These are phyloP conservation scores for Euplexia lucipara DNA, from an alignment of 2,888 invertebrate genomes.

Conservation along the genomic window DNA sequence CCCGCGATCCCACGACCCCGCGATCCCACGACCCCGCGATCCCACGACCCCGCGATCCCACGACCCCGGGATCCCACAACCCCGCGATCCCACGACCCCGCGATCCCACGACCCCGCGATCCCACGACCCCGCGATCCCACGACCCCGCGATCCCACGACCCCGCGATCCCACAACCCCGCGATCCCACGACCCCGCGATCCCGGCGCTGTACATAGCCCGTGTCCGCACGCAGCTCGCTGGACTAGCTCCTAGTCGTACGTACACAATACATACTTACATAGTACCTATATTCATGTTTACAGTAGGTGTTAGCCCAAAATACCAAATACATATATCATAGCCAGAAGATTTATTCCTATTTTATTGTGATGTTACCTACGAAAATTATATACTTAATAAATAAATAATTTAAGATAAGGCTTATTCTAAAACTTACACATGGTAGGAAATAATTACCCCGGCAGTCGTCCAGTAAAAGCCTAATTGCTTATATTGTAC, in stretches of 20 bases:
- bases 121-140: not conserved
- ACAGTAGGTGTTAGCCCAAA: constrained; percentile 21
- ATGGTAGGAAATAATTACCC: constrained; percentile 20
- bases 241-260: constrained; percentile 2
- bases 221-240: not conserved
- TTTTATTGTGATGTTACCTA: constrained; percentile 61
- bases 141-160: too few species aligned
- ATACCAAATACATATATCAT: constrained; percentile 28
- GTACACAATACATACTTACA: not conserved
- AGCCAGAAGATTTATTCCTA: constrained; percentile 40
- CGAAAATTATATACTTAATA: constrained; percentile 53
- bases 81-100: too few species aligned
- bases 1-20: not conserved
- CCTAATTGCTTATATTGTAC: constrained; percentile 7
- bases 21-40: too few species aligned
- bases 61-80: not conserved
- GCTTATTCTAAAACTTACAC: constrained; percentile 20
- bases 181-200: too few species aligned
- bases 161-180: not conserved
- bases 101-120: not conserved
- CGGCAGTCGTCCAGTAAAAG: constrained; percentile 18
- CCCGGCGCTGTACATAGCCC: not conserved
- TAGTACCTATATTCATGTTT: constrained; percentile 1
- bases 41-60: not conserved
- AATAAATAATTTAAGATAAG: constrained; percentile 31